Evolutionary conservation across 2,888 invertebrate species (phyloP).

Genomic region (Frankliniella intonsa): DNA sequence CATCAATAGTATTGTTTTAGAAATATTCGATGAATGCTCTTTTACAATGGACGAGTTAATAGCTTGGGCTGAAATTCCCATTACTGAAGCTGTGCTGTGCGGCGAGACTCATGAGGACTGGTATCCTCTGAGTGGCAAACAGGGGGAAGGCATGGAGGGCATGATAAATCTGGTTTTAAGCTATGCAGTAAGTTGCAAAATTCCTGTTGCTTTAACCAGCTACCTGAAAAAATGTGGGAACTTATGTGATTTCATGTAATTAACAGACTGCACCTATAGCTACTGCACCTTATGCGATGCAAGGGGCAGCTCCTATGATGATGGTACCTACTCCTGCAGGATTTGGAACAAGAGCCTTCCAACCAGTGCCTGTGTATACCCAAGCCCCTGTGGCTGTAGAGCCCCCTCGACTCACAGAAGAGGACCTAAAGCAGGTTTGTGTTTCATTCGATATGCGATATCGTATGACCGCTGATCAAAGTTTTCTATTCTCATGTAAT

Average conservation of each 20-base stretch:
- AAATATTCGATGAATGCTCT: constrained; percentile 95
- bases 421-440: constrained; percentile 60
- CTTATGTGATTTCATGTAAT: constrained; percentile 37
- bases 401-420: constrained; percentile 51
- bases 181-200: constrained; percentile 56
- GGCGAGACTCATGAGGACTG: constrained; percentile 94
- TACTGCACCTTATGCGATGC: constrained; percentile 47
- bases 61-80: constrained; percentile 87
- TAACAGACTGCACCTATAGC: constrained; percentile 47
- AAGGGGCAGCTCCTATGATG: constrained; percentile 57
- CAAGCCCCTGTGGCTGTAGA: constrained; percentile 47
- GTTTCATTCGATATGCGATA: constrained; percentile 27
- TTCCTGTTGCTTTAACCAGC: background rate
- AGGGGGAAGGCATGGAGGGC: constrained; percentile 91
- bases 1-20: constrained; percentile 81
- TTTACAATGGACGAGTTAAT: constrained; percentile 94
- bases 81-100: constrained; percentile 76
- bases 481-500: too few relatives aligned
- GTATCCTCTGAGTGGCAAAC: constrained; percentile 89
- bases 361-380: constrained; percentile 50
- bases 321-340: constrained; percentile 57
- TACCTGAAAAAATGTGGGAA: constrained; percentile 31
- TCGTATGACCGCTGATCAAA: background rate
- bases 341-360: constrained; percentile 44
- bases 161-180: constrained; percentile 86